phyloP scores from a whole-genome alignment of 2,113 vertebrate species.

The Hypanus sabinus region DNA sequence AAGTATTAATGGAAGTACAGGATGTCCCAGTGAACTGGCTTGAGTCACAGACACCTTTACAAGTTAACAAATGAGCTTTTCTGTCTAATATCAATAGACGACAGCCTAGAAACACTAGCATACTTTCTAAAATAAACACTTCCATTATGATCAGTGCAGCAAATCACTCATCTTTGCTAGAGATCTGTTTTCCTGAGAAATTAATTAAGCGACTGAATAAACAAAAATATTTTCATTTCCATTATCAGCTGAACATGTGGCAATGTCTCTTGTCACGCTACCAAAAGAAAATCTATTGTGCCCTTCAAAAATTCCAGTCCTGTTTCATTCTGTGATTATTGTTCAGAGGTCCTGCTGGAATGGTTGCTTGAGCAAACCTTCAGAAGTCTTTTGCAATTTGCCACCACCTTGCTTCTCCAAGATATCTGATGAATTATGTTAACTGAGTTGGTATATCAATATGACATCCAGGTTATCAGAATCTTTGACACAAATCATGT shows the following conservation, averaged over 20 bases:
- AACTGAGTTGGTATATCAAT: not conserved
- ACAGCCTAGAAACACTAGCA: not conserved
- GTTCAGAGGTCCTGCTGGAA: not conserved
- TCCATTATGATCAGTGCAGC: not conserved
- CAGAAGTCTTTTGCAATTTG: not conserved
- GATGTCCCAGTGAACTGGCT: not conserved
- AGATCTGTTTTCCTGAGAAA: no score
- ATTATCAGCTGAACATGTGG: not conserved
- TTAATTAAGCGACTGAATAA: no score
- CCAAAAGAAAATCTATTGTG: not conserved
- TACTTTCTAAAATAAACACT: not conserved
- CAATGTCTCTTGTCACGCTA: not conserved
- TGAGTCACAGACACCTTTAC: not conserved
- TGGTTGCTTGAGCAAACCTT: not conserved
- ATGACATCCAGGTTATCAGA: not conserved
- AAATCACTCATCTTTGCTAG: not conserved
- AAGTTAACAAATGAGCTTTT: not conserved
- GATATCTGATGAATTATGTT: not conserved
- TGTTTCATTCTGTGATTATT: not conserved
- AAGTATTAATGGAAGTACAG: not conserved
- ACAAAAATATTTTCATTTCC: not conserved
- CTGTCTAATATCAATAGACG: not conserved
- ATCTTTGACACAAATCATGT: no score
- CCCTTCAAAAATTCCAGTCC: not conserved
- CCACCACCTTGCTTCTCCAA: not conserved